phyloP scores from a whole-genome alignment of 1,140 invertebrate species.

The Leptinotarsa undecemlineata region DNA sequence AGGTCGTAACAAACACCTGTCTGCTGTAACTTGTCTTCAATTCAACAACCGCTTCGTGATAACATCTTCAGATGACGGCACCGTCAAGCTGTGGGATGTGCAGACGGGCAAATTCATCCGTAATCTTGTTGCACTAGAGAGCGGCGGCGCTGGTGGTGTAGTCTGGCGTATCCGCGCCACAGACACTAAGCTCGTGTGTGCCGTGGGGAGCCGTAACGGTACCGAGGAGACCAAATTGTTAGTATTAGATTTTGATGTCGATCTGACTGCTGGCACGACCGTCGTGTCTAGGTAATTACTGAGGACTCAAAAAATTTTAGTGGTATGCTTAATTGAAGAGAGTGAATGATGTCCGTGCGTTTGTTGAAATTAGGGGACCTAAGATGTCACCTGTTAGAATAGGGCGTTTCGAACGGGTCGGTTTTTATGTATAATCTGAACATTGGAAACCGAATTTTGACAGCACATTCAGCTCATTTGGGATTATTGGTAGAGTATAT shows the following conservation, averaged over 20 bases:
- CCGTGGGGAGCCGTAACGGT: constrained; percentile 96
- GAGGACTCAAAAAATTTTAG: constrained; percentile 31
- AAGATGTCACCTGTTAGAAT: background rate
- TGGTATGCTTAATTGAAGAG: background rate
- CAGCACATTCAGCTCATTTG: too few species aligned
- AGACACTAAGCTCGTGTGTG: constrained; percentile 96
- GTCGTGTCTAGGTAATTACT: constrained; percentile 20
- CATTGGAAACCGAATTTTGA: too few species aligned
- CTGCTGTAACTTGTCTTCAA: constrained; percentile 97
- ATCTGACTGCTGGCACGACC: constrained; percentile 50
- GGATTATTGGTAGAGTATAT: too few species aligned
- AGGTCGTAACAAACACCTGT: constrained; percentile 95
- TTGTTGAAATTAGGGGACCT: background rate
- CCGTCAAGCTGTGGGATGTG: constrained; percentile 98
- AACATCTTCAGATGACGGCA: constrained; percentile 98
- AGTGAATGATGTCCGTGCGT: background rate
- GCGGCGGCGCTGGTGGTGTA: constrained; percentile 96
- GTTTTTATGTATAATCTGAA: too few species aligned
- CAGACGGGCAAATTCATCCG: constrained; percentile 94
- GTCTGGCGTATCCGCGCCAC: constrained; percentile 97
- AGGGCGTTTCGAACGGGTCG: background rate
- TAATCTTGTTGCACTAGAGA: constrained; percentile 90
- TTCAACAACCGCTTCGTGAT: constrained; percentile 98
- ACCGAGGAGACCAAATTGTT: constrained; percentile 99
- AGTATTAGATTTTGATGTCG: constrained; percentile 95